Conservation (phyloP, 2,888 invertebrate species). For the Cerastoderma edule region DNA sequence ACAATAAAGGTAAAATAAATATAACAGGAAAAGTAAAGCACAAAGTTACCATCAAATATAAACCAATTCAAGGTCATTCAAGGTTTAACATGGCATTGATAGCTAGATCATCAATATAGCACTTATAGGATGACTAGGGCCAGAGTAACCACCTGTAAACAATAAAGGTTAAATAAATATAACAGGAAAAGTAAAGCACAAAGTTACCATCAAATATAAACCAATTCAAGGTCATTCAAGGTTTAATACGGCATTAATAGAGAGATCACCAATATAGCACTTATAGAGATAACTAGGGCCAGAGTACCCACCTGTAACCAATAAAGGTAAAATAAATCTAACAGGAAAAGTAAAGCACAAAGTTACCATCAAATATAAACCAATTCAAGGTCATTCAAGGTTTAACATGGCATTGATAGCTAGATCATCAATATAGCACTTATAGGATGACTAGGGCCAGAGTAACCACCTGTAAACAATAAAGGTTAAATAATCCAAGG, state of each 20-base stretch:
- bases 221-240: too few species aligned
- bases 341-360: too few species aligned
- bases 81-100: too few species aligned
- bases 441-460: constrained; percentile 78
- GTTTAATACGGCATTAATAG: constrained; percentile 81
- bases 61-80: too few species aligned
- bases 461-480: constrained; percentile 59
- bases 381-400: too few species aligned
- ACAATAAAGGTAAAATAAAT: too few species aligned
- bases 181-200: too few species aligned
- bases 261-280: constrained; percentile 81
- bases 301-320: constrained; percentile 58
- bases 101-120: constrained; percentile 81
- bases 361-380: constrained; percentile 81
- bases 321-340: too few species aligned
- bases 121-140: constrained; percentile 79
- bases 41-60: constrained; percentile 81
- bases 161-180: too few species aligned
- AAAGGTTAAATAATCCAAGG: too few species aligned
- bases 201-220: too few species aligned
- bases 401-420: constrained; percentile 83
- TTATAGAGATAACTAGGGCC: constrained; percentile 80
- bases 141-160: constrained; percentile 61
- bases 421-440: constrained; percentile 81
- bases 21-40: too few species aligned